Evolutionary conservation across 1,140 invertebrate species (phyloP).

Genomic region (Papilio polytes): DNA sequence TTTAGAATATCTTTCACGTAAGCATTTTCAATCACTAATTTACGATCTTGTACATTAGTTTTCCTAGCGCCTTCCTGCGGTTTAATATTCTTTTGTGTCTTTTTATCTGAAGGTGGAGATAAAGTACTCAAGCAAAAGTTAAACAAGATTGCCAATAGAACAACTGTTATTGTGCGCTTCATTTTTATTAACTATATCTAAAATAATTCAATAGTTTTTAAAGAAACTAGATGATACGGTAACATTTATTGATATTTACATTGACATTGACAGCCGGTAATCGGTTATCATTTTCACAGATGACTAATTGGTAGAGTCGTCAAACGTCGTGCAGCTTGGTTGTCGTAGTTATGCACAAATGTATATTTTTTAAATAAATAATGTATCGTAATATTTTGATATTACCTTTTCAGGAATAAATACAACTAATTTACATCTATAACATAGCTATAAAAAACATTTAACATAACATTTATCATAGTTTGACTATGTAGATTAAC

Average conservation of each 20-base stretch:
- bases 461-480: too few species aligned
- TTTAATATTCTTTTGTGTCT: constrained; percentile 77
- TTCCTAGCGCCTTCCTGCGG: constrained; percentile 86
- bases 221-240: constrained; percentile 41
- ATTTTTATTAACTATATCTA: constrained; percentile 52
- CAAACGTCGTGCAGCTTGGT: too few species aligned
- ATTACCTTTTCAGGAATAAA: too few species aligned
- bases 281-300: constrained; percentile 7
- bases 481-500: too few species aligned
- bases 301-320: neutral
- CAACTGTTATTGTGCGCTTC: constrained; percentile 62
- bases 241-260: constrained; percentile 22
- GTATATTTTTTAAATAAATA: too few species aligned
- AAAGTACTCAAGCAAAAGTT: constrained; percentile 78
- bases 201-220: neutral
- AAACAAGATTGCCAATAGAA: constrained; percentile 65
- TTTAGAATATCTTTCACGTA: constrained; percentile 89
- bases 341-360: too few species aligned
- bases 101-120: constrained; percentile 81
- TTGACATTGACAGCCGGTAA: constrained; percentile 11
- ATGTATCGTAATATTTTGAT: too few species aligned
- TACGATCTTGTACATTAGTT: constrained; percentile 88
- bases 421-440: too few species aligned
- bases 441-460: too few species aligned
- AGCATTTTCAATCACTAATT: constrained; percentile 87